A percentile compares a stretch with the other conserved stretches of the same genome.
phyloP scores from a whole-genome alignment of 2,797 vertebrate genomes.

The Spinus olivaceus region DNA sequence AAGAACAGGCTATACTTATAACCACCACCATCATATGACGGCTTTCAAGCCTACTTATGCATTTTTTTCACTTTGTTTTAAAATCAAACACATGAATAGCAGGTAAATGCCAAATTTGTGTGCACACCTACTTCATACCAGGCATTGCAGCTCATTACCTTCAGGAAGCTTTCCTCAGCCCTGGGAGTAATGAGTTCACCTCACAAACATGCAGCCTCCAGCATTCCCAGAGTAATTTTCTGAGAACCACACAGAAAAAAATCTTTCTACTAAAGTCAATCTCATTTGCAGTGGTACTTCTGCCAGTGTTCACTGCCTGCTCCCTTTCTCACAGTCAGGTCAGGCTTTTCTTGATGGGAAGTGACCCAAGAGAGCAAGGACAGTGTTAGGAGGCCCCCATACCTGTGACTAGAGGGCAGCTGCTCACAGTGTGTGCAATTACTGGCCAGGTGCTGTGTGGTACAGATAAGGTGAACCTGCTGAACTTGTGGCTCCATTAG shows the following conservation, averaged over 20 bases:
- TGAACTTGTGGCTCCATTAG: background rate
- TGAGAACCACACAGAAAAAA: background rate
- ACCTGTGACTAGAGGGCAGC: background rate
- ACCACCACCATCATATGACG: background rate
- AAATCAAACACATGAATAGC: conserved; percentile 20
- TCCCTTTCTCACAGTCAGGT: background rate
- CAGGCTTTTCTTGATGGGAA: background rate
- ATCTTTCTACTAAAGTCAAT: background rate
- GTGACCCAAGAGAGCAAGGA: accelerated
- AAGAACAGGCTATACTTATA: background rate
- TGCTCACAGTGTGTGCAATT: background rate
- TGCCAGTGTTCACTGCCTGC: background rate
- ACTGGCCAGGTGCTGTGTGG: background rate
- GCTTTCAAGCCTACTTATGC: background rate
- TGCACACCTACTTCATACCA: conserved; percentile 12
- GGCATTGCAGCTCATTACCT: conserved; percentile 8
- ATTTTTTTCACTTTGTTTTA: conserved; percentile 34
- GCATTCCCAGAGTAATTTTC: background rate
- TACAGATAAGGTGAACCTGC: background rate
- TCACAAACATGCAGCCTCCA: background rate
- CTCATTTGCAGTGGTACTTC: background rate
- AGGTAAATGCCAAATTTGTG: background rate
- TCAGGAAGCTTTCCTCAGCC: background rate
- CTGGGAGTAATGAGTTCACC: background rate
- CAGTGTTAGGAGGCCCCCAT: background rate